Base-by-base conservation (phyloP, 2,888 invertebrate species). In the Tachina grossa region DNA sequence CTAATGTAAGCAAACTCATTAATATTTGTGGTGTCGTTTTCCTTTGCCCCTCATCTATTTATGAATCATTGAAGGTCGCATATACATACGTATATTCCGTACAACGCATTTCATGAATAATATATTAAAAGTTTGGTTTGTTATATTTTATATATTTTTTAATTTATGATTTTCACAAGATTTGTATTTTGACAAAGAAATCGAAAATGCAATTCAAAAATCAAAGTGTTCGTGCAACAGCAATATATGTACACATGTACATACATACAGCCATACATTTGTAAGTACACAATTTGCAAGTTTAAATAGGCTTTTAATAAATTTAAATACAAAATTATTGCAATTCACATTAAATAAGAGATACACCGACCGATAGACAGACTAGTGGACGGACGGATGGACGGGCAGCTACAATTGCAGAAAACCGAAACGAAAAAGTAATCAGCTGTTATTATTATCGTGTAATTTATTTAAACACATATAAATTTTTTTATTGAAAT, bases 81-180 rank as follows among this genome's bases (percentile, higher is more conserved):
- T 71, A 39, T 71, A 75, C 41, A 41, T 13, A 8, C 55, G 41
- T 31, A 31, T 31, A 71, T 71, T 41, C 65, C 49, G n/a, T 77
- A 83, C 83, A 83, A 76, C 83, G 83, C 83, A 83, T 83, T 77
- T 83, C 43, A 66, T 68, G 53, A 59, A 55, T 65, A 19, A 72
- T 55, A 72, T 55, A 22, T 45, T 51, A 63, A n/a, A 63, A 79
- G 16, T 65, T 49, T 9, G 49, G 51, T 41, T 71, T 79, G 5
- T 59, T 59, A 16, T 65, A 22, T 22, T 31, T 57, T 43, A 11
- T 59, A 5, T 61, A n/a, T 43, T 57, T 43, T 5, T 61, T 43
- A 41, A 2, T 53, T 22, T 74, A 19, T 47, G 43, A 49, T 71
- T 63, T 81, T 59, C 66, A 66, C 19, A 22, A 57, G 53, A 61